These are phyloP conservation scores for Pangasianodon hypophthalmus DNA, from an alignment of 2,113 vertebrate species.

Conservation along the genomic window DNA sequence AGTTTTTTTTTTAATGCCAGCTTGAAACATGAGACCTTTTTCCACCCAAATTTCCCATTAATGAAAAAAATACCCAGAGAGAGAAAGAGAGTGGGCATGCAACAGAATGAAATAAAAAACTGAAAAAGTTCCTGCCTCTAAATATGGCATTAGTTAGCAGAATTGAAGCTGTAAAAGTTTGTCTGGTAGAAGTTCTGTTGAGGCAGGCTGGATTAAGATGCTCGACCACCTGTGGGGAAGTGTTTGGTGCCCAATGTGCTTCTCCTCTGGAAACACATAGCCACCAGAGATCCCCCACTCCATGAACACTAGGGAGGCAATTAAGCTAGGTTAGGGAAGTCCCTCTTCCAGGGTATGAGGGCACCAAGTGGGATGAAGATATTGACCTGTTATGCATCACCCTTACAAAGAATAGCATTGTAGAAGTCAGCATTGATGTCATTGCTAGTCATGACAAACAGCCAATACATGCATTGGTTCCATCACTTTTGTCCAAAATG, in stretches of 20 bases:
- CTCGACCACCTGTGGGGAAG: slow-evolving; percentile 38
- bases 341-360: slow-evolving; percentile 4
- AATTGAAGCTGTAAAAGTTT: slow-evolving; percentile 54
- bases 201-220: slow-evolving; percentile 30
- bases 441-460: slow-evolving; percentile 3
- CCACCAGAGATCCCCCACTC: slow-evolving; percentile 24
- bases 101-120: slow-evolving; percentile 46
- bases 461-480: slow-evolving; percentile 1
- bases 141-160: slow-evolving; percentile 65
- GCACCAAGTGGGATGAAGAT: background rate
- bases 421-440: background rate
- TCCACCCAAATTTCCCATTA: slow-evolving; percentile 66
- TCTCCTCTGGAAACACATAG: slow-evolving; percentile 33
- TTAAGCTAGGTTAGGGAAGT: slow-evolving; percentile 8
- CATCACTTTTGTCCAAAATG: background rate
- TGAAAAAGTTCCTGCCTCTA: slow-evolving; percentile 49
- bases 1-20: slow-evolving; percentile 60
- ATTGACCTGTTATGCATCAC: slow-evolving; percentile 15
- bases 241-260: slow-evolving; percentile 34
- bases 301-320: slow-evolving; percentile 33
- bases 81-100: slow-evolving; percentile 52
- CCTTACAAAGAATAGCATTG: slow-evolving; percentile 18
- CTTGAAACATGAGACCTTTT: slow-evolving; percentile 63
- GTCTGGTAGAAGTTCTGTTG: slow-evolving; percentile 32
- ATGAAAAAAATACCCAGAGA: slow-evolving; percentile 35